phyloP scores from a whole-genome alignment of 2,113 vertebrate species.

The Dasyurus viverrinus region DNA sequence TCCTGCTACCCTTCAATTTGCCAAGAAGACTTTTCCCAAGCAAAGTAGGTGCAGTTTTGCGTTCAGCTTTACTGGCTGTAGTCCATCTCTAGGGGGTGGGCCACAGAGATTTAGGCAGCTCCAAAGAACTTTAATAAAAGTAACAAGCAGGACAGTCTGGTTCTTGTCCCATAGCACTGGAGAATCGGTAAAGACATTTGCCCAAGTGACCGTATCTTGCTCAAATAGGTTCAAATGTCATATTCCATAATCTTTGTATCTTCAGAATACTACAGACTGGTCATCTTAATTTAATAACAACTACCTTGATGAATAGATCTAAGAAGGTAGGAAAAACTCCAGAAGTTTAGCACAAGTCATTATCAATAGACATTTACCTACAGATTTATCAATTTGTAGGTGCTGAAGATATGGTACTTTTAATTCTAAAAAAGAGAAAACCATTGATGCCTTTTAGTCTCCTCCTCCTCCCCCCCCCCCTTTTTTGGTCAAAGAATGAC shows the following conservation, averaged over 20 bases:
- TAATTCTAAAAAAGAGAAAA: not conserved
- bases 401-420: not conserved
- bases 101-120: not conserved
- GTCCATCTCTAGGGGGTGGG: not conserved
- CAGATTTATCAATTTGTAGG: not conserved
- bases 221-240: not conserved
- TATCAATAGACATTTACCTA: not conserved
- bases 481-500: not conserved
- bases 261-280: not conserved
- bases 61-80: not conserved
- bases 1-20: not conserved
- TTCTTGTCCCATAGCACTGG: not conserved
- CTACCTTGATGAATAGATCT: not conserved
- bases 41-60: not conserved
- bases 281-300: not conserved
- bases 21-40: not conserved
- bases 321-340: not conserved
- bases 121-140: not conserved
- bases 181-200: not conserved
- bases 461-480: too few relatives aligned
- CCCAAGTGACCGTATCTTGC: not conserved
- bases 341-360: not conserved
- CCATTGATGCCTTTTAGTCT: not conserved
- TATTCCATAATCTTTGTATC: not conserved
- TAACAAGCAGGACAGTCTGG: not conserved